These are phyloP conservation scores for Pao palembangensis DNA, from an alignment of 2,113 vertebrate species.

Conservation along the genomic window DNA sequence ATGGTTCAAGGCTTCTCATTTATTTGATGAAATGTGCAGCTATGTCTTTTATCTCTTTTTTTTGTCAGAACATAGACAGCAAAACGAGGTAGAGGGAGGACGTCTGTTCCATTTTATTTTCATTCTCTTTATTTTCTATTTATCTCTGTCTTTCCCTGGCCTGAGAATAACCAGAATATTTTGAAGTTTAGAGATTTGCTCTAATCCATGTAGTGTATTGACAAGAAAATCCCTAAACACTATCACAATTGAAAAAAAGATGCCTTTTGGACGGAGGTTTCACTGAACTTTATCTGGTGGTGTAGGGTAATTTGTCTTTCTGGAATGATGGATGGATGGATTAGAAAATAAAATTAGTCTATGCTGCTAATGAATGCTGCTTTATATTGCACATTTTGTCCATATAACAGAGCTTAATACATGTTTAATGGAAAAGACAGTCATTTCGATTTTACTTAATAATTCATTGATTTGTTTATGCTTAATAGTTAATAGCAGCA, in stretches of 20 bases:
- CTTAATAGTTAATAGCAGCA: too few relatives aligned
- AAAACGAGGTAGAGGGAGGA: not conserved
- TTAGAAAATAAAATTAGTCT: slow-evolving; percentile 51
- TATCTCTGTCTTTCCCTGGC: slow-evolving; percentile 7
- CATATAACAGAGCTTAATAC: too few relatives aligned
- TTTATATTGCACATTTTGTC: slow-evolving; percentile 30
- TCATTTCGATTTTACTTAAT: slow-evolving; percentile 1
- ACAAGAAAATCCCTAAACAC: slow-evolving; percentile 35
- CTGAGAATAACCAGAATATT: slow-evolving; percentile 13
- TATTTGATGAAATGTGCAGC: not conserved
- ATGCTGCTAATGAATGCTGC: slow-evolving; percentile 52
- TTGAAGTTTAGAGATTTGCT: slow-evolving; percentile 33
- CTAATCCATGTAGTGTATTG: slow-evolving; percentile 21
- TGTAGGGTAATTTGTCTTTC: slow-evolving; percentile 33
- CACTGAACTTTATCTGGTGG: slow-evolving; percentile 11
- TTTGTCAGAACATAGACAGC: not conserved
- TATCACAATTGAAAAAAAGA: slow-evolving; percentile 14
- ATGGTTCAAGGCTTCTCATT: not conserved
- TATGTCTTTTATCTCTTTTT: not conserved
- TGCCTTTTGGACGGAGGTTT: too few relatives aligned
- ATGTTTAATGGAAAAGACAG: slow-evolving; percentile 8
- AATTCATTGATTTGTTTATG: not conserved
- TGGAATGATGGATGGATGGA: slow-evolving; percentile 36
- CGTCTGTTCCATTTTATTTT: not conserved
- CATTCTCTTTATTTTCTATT: not conserved